Evolutionary conservation across 1,140 invertebrate species (phyloP), one percentile per base, ranked within the genome.

Genomic region (Musca vetustissima): DNA sequence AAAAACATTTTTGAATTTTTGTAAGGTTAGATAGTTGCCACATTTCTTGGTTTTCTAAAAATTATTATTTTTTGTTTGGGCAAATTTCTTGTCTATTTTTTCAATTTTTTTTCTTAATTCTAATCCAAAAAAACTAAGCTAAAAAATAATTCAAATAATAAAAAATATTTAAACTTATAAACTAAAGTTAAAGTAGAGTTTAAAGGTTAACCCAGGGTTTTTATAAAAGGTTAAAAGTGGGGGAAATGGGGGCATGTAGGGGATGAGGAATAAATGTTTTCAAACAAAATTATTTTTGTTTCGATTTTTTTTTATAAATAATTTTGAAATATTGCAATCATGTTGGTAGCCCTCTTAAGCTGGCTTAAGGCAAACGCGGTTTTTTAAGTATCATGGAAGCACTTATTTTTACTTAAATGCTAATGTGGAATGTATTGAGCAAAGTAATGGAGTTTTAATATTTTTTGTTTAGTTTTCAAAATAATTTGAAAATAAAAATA

Each of bases 271-370:
- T 36, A 61, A 61, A 36, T 61, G 57, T 21, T 43, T 13, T 13
- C 32, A 43, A 43, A 59, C 15, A 59, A 59, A 61, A 43, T 61
- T 28, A 28, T 28, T 28, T 28, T 28, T 28, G 28, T 28, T 28
- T 28, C 8, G 3, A 28, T 28, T 28, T 9, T 28, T n/a, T n/a
- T 57, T 28, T 61, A 19, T 36, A 57, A 57, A 57, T 61, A 6
- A 36, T 61, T 43, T 61, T 61, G 17, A 61, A 61, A 61, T 61
- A 61, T 61, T 61, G 57, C 57, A 61, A 61, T 61, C 57, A n/a
- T 43, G 6, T 43, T 43, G 11, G 22, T 25, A 28, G 57, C 57
- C 57, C 53, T 25, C 57, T 36, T 61, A 32, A 36, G n/a, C 15
- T 43, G 28, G 28, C 28, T 17, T 43, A 43, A 36, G 57, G n/a